Base-by-base conservation (phyloP, 1,140 invertebrate species). In the Arctopsyche grandis region DNA sequence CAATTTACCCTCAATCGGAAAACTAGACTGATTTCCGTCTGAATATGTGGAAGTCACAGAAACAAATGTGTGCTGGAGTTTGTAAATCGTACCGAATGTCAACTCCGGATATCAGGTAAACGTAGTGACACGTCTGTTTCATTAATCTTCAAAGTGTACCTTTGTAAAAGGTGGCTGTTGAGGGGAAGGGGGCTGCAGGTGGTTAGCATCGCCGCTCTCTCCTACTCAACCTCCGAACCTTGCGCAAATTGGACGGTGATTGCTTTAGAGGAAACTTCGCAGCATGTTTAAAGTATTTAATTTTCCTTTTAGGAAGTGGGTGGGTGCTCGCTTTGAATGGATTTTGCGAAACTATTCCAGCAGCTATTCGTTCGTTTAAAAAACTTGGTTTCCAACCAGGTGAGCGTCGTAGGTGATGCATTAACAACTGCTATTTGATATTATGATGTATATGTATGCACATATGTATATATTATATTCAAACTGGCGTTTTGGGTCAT, bases 181-280 rank as follows among this genome's bases (percentile, higher is more conserved):
- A 43, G n/a, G 44, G 43, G 69, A 43, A 10, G 38, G 70, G 70
- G 24, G 69, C 24, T 1, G 69, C 69, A 70, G 69, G 38, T 74
- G 70, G 69, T n/a, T 21, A 24, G 19, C 16, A 24, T 14, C 5
- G 24, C 63, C 63, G 24, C 24, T 26, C 14, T 5, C 60, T 26
- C 60, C 3, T 52, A 4, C 29, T 38, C 29, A 26, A 44, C 22
- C 69, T 38, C 21, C 69, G 38, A 71, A 71, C 69, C 38, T 29
- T 22, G n/a, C 44, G 70, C 70, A 74, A 74, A 74, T 74, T 74
- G 70, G 44, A 74, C 70, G 70, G 43, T 74, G 70, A 74, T 74
- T 74, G 70, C 70, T 74, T 74, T 52, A 74, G 70, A 74, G 70
- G 43, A 74, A 74, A 74, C 38, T 52, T 74, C 44, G 19, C 70